Evolutionary conservation across 2,888 invertebrate genomes (phyloP), one percentile per base, ranked within the genome.

Genomic region (Chymomyza procnemis): DNA sequence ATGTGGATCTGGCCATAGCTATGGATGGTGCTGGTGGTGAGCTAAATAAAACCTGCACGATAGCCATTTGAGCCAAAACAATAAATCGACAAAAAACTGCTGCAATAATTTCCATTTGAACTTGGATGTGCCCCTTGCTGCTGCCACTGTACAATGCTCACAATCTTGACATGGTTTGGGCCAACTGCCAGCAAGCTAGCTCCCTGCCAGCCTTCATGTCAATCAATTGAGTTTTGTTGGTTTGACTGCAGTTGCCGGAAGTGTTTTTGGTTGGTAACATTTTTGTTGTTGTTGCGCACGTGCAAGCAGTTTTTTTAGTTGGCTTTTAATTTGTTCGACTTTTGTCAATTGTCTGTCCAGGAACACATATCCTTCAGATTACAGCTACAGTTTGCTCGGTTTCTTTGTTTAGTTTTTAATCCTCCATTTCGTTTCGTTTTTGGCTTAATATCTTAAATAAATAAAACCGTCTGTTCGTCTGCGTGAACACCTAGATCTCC

Each of bases 51-150:
- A 72, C 16, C 50, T 18, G 50, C 50, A 18, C 50, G 14, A 16
- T 1, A 50, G 50, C 50, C 50, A 50, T 50, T 50, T 50, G 50
- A 50, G 50, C 18, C 50, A 5, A 50, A n/a, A 5, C 50, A 50
- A 50, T 50, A 50, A 50, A 50, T 50, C 50, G 50, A 50, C 50
- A 50, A 19, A 50, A 41, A 50, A 50, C 50, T 50, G 50, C 50
- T 50, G 50, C 50, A 19, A 50, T 50, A 50, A 16, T 50, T 50
- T 50, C 65, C 61, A 54, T 66, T 57, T 62, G 50, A 50, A 63
- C 66, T 71, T 71, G 63, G 56, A 52, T 66, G 41, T 61, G 60
- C 71, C 57, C 71, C 47, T 63, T 59, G 67, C 61, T 21, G 46
- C 48, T 34, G 61, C 60, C 47, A 52, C 56, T 41, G 61, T 2